phyloP scores from a whole-genome alignment of 2,888 invertebrate species.

The Campoletis raptor region DNA sequence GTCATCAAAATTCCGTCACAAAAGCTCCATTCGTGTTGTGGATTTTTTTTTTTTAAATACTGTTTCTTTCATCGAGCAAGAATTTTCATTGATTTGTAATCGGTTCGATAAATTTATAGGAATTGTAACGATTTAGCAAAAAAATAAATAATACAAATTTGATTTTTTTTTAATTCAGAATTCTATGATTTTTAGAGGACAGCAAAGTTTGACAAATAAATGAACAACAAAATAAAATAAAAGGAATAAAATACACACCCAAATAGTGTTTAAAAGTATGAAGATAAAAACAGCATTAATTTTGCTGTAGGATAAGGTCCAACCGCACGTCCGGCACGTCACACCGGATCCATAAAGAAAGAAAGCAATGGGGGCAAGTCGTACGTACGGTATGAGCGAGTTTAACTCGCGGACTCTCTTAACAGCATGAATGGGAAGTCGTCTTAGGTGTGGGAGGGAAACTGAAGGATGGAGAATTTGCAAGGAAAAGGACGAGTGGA shows the following conservation, averaged over 20 bases:
- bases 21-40: constrained; percentile 68
- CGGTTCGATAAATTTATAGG: background rate
- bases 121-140: background rate
- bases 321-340: constrained; percentile 55
- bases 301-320: constrained; percentile 45
- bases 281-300: constrained; percentile 38
- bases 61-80: background rate
- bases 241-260: background rate
- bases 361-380: constrained; percentile 39
- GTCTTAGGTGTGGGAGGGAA: constrained; percentile 52
- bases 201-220: background rate
- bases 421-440: constrained; percentile 66
- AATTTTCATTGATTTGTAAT: constrained; percentile 11
- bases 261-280: background rate
- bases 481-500: constrained; percentile 2
- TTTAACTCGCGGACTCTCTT: constrained; percentile 37
- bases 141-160: background rate
- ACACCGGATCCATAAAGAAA: constrained; percentile 64
- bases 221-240: background rate
- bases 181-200: background rate
- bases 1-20: constrained; percentile 84
- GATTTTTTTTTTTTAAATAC: background rate
- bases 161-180: too few species aligned
- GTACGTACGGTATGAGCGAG: constrained; percentile 46
- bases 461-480: constrained; percentile 11